Base-by-base conservation (phyloP, 92 coral and sea anemone species). In the Porites divaricata region DNA sequence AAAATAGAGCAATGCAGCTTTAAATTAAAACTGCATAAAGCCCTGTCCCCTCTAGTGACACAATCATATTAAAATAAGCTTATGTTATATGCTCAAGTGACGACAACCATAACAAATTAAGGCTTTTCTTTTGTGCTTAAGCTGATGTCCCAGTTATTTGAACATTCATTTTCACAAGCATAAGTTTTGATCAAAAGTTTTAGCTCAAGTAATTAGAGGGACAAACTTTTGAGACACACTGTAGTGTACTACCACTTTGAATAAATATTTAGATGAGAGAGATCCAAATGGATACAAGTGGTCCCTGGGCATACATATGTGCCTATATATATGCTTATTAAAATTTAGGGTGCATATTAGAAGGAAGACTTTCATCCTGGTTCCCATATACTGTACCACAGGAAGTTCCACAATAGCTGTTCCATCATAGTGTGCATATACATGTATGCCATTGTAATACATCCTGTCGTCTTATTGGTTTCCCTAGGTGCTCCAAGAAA, bases 1-100 rank as follows among this genome's bases (percentile, higher is more conserved):
- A 28, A 28, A 72, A 72, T 72, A 72, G 76, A 72, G 76, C 76
- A 72, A 72, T 72, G 76, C 76, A 28, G 76, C 76, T 10, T 72
- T 49, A 72, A 72, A 72, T 8, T 48, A 72, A 72, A 26, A 72
- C 77, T 72, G 61, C 35, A 45, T 41, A 49, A 72, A 72, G 57
- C 23, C 62, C 24, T 1, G 8, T 45, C 57, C 61, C 61, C 61
- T 6, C 57, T 49, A 10, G 48, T 1, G 35, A 72, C n/a, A 35
- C 45, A 35, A 4, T 5, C 45, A 35, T 35, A 35, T 45, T 8
- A 28, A 45, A 72, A 45, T 72, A 72, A 72, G 76, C 76, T 72
- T 45, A 45, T 72, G 76, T 72, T n/a, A 72, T 11, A 72, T 20
- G 76, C 57, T 45, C 24, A 72, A 51, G 76, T 19, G 57, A 72